These are phyloP conservation scores for Drosophila flavopinicola DNA, from an alignment of 2,888 invertebrate species.

Conservation along the genomic window DNA sequence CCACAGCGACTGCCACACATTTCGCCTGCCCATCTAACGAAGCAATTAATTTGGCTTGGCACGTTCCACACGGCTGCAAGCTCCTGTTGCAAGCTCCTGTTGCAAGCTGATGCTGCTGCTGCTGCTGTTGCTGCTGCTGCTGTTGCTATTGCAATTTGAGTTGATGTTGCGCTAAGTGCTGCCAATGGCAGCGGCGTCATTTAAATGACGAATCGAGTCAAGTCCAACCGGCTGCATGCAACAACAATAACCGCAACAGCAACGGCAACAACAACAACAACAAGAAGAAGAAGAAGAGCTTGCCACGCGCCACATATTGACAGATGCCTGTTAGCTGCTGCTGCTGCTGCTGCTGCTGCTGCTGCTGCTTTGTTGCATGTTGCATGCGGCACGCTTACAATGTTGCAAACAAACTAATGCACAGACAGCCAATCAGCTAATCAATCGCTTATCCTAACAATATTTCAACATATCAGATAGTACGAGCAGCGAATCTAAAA, in stretches of 20 bases:
- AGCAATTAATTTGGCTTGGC: constrained; percentile 78
- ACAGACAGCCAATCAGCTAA: constrained; percentile 26
- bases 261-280: constrained; percentile 23
- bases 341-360: constrained; percentile 4
- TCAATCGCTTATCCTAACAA: constrained; percentile 25
- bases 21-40: constrained; percentile 67
- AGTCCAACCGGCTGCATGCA: constrained; percentile 55
- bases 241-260: constrained; percentile 23
- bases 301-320: constrained; percentile 53
- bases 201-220: constrained; percentile 77
- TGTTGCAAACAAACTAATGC: constrained; percentile 9
- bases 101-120: constrained; percentile 9
- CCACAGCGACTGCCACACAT: constrained; percentile 29
- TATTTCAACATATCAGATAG: constrained; percentile 13
- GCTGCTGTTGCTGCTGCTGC: constrained; percentile 13
- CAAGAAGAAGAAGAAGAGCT: constrained; percentile 19
- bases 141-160: constrained; percentile 64
- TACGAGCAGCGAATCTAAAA: too few relatives aligned
- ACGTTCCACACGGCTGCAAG: constrained; percentile 59
- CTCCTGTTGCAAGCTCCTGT: constrained; percentile 14
- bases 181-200: constrained; percentile 62
- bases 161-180: constrained; percentile 77
- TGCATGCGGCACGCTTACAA: constrained; percentile 20
- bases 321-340: constrained; percentile 39
- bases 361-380: constrained; percentile 14